Evolutionary conservation across 1,140 invertebrate species (phyloP), one percentile per base, ranked within the genome.

Genomic region (Augochlora pura): DNA sequence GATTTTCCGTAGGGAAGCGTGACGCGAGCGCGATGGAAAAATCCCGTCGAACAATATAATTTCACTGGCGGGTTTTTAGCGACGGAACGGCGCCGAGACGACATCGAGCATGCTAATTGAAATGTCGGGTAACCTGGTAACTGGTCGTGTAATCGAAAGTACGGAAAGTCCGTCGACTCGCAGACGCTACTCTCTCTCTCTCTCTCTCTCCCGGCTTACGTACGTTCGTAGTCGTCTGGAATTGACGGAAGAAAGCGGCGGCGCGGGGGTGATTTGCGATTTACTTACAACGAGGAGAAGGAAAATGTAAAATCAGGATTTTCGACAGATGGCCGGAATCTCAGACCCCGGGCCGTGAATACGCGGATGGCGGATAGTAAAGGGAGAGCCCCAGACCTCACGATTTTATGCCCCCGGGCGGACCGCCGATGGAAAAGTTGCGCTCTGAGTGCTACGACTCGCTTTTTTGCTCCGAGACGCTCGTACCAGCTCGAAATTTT

Each of bases 401-500:
- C 91, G 89, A 92, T 92, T 92, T 92, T 91, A 91, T 80, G 89
- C 91, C 85, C 91, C 69, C 83, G 60, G 89, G 91, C 90, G 65
- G 76, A 84, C 77, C 75, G 84, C 87, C 91, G 88, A 92, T 91
- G 91, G 89, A 92, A 92, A 92, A 93, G 91, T 93, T 92, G 88
- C 88, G 89, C 89, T 86, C 87, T 90, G 90, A 91, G 91, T 92
- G 89, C 89, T 91, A 78, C 85, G 78, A 76, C 88, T 89, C 91
- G 91, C 92, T 92, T 92, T 92, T 91, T 84, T 85, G 83, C 84
- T 81, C 77, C 67, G 82, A 82, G 64, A 86, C 69, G 85, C 54
- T 80, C 76, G 63, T 77, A 72, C 62, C 60, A 66, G 77, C 74
- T 71, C 57, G 85, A 86, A 86, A 86, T 86, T 86, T 86, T 79